These are phyloP conservation scores for Anticlea derivata DNA, from an alignment of 2,888 invertebrate genomes.

Conservation along the genomic window DNA sequence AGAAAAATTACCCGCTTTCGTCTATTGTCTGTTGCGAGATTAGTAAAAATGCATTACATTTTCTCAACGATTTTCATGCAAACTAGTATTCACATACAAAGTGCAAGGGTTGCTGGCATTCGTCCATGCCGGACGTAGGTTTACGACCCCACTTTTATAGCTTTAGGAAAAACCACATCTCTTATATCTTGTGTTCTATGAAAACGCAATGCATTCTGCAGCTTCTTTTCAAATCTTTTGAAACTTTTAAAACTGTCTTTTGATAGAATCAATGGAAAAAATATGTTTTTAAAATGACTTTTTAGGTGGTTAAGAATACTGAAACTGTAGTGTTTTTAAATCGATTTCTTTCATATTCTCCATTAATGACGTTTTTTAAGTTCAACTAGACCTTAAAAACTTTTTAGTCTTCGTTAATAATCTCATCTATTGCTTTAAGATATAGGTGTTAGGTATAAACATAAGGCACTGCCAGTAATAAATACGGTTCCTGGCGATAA, in stretches of 20 bases:
- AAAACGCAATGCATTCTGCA: slow-evolving; percentile 23
- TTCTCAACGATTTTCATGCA: slow-evolving; percentile 11
- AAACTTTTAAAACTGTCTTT: slow-evolving; percentile 4
- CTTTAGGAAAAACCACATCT: slow-evolving; percentile 75
- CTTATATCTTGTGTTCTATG: slow-evolving; percentile 53
- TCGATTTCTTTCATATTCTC: no score
- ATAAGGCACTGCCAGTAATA: slow-evolving; percentile 61
- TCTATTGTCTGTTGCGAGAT: not conserved
- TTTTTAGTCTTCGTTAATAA: no score
- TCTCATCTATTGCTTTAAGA: not conserved
- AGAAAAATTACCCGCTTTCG: no score
- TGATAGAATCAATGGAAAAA: not conserved
- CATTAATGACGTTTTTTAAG: no score
- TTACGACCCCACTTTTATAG: slow-evolving; percentile 76
- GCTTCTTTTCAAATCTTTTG: not conserved
- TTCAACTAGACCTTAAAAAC: no score
- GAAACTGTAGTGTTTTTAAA: no score
- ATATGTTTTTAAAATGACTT: no score
- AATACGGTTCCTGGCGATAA: slow-evolving; percentile 76
- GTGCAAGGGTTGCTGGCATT: slow-evolving; percentile 53
- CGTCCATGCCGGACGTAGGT: slow-evolving; percentile 72
- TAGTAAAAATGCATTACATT: slow-evolving; percentile 1
- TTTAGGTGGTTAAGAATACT: no score
- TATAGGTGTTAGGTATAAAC: slow-evolving; percentile 15
- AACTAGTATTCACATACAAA: slow-evolving; percentile 18